Evolutionary conservation across 2,113 vertebrate genomes (phyloP).

Genomic region (Emydocephalus ijimae): DNA sequence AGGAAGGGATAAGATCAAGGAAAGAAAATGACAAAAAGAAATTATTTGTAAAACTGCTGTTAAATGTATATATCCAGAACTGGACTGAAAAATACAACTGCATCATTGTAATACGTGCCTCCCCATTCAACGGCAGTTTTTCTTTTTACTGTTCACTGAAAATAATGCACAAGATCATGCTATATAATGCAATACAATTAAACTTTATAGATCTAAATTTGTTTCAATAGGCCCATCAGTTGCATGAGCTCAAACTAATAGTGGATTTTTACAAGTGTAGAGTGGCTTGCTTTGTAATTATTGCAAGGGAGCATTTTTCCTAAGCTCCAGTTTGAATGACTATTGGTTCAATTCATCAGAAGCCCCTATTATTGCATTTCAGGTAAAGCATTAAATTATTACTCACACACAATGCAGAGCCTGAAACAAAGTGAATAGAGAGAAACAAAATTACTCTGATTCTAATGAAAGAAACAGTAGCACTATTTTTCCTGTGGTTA

Average conservation of each 20-base stretch:
- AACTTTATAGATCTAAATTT: slow-evolving; percentile 49
- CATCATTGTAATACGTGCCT: not conserved
- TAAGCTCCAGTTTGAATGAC: slow-evolving; percentile 56
- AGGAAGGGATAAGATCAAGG: not conserved
- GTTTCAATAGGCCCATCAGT: slow-evolving; percentile 47
- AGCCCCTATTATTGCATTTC: slow-evolving; percentile 54
- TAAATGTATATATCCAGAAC: not conserved
- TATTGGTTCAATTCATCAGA: slow-evolving; percentile 66
- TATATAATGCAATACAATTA: slow-evolving; percentile 56
- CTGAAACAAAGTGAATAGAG: slow-evolving; percentile 46
- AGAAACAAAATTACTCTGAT: slow-evolving; percentile 53
- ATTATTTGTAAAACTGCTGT: not conserved
- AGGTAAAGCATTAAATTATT: slow-evolving; percentile 57
- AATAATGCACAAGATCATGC: slow-evolving; percentile 18
- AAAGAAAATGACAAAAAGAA: not conserved
- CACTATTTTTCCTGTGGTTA: slow-evolving; percentile 27
- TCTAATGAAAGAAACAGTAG: slow-evolving; percentile 47
- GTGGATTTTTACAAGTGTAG: slow-evolving; percentile 46
- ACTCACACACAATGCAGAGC: slow-evolving; percentile 51
- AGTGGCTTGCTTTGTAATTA: slow-evolving; percentile 56
- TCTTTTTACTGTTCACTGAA: slow-evolving; percentile 16
- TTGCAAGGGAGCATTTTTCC: slow-evolving; percentile 50
- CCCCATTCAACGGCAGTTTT: not conserved
- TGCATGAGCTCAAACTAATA: slow-evolving; percentile 34
- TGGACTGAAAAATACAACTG: slow-evolving; percentile 7